Evolutionary conservation across 2,113 vertebrate species (phyloP), one percentile per base, ranked within the genome.

Genomic region (Nettapus auritus): DNA sequence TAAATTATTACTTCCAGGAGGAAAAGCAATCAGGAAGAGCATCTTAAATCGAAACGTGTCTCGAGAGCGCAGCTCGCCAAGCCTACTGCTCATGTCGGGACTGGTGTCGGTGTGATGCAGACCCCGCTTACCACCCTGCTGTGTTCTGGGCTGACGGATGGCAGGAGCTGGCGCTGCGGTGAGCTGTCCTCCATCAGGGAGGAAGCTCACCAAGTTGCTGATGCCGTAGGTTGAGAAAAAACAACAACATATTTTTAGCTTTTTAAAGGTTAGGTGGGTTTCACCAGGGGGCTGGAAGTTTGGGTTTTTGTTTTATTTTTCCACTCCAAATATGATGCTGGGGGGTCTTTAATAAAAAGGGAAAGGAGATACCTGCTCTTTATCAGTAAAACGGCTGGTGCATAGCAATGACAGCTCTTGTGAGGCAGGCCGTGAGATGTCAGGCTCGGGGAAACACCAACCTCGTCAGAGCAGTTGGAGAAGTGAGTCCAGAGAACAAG

Each of bases 1-100:
- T 60, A 69, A 73, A 42, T 77, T 66, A 33, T 42, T 77, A 22
- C 46, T 73, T 86, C 50, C 1, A 8, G 88, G 40, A 52, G 63
- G 63, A 60, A 82, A 64, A 76, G 80, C 14, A 71, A 28, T 75
- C 4, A 9, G 21, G 70, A 91, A 53, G 79, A 90, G 34, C 60
- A 15, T 86, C n/a, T 69, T 74, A 52, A 85, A 66, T 66, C 1
- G 1, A 59, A 76, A n/a, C 13, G 7, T 7, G 6, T 67, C 31
- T 48, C 22, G 8, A 26, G 23, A 52, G 59, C 29, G 29, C 0
- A 0, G 50, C 25, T 78, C 1, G 2, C 60, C 46, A 70, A 74
- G 42, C n/a, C 25, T 73, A 23, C 9, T 57, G 29, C 19, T 69
- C 9, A 0, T 31, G 10, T n/a, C 31, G 79, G 42, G 23, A 33